Conservation (phyloP, 2,888 invertebrate species). For the Amphimallon solstitiale region DNA sequence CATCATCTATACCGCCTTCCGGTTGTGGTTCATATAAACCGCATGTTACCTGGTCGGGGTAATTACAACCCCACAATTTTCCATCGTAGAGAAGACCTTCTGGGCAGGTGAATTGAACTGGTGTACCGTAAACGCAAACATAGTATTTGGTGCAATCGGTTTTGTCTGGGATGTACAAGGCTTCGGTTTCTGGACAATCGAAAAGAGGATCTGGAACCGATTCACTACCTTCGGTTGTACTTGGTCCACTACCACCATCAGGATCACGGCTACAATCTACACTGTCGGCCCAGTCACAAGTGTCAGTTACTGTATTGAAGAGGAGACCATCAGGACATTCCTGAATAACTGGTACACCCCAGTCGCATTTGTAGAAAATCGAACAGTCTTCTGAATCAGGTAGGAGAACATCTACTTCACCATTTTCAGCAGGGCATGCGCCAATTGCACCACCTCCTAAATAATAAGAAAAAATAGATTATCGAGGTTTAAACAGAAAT, state of each 20-base stretch:
- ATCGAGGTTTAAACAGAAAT: too few relatives aligned
- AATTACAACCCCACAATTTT: slow-evolving; percentile 18
- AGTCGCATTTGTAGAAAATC: neutral
- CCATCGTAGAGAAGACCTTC: slow-evolving; percentile 25
- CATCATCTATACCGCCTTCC: neutral
- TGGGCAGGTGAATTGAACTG: slow-evolving; percentile 4
- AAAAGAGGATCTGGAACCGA: neutral
- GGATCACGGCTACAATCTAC: neutral
- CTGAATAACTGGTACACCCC: neutral
- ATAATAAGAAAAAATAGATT: too few relatives aligned
- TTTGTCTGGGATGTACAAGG: neutral
- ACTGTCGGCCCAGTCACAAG: neutral
- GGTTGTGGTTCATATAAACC: neutral
- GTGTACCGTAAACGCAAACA: slow-evolving; percentile 3
- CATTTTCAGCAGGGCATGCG: neutral
- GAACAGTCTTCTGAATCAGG: neutral
- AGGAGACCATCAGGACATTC: neutral
- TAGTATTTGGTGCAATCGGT: slow-evolving; percentile 21
- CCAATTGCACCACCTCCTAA: slow-evolving; percentile 17
- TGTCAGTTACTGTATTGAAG: neutral
- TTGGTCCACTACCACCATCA: neutral
- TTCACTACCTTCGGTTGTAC: neutral
- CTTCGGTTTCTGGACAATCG: slow-evolving; percentile 4
- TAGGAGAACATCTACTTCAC: neutral
- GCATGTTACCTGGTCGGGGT: slow-evolving; percentile 3